Percentiles rank a stretch among this genome's conserved stretches.
phyloP scores from a whole-genome alignment of 2,888 invertebrate species.

The Priapulus caudatus region DNA sequence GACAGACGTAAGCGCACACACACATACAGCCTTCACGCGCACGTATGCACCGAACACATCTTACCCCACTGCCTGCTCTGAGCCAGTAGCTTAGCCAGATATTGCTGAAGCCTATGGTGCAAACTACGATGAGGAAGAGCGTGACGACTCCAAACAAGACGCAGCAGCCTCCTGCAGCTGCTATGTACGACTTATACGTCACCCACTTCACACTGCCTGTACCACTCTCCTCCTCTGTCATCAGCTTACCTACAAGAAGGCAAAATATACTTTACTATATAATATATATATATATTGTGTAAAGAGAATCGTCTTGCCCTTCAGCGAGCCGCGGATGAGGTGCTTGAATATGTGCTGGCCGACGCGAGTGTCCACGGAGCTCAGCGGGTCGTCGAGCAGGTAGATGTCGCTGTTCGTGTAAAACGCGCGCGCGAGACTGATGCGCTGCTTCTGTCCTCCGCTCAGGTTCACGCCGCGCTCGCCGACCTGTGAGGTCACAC shows the following conservation, averaged over 20 bases:
- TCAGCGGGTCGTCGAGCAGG: constrained; percentile 48
- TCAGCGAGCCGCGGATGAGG: constrained; percentile 33
- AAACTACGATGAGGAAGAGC: constrained; percentile 44
- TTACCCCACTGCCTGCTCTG: constrained; percentile 38
- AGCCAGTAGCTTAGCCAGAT: constrained; percentile 51
- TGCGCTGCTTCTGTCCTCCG: constrained; percentile 47
- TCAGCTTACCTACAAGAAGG: constrained; percentile 29
- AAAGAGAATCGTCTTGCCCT: constrained; percentile 37
- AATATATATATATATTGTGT: too few species aligned
- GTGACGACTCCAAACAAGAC: constrained; percentile 38
- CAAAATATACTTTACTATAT: too few species aligned
- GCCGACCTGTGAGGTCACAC: constrained; percentile 38
- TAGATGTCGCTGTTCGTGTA: constrained; percentile 44
- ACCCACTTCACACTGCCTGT: constrained; percentile 37
- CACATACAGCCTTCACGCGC: too few species aligned
- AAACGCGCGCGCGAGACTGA: constrained; percentile 47
- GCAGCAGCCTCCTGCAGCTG: constrained; percentile 44
- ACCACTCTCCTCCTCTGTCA: constrained; percentile 35
- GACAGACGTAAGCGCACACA: too few species aligned
- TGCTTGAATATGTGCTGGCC: constrained; percentile 45
- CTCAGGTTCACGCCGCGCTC: constrained; percentile 41
- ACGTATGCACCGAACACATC: too few species aligned
- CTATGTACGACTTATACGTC: constrained; percentile 44
- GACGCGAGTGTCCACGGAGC: constrained; percentile 45
- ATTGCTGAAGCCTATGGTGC: constrained; percentile 45